Conservation (phyloP, 2,888 invertebrate species). For the Drosophila crucigera region DNA sequence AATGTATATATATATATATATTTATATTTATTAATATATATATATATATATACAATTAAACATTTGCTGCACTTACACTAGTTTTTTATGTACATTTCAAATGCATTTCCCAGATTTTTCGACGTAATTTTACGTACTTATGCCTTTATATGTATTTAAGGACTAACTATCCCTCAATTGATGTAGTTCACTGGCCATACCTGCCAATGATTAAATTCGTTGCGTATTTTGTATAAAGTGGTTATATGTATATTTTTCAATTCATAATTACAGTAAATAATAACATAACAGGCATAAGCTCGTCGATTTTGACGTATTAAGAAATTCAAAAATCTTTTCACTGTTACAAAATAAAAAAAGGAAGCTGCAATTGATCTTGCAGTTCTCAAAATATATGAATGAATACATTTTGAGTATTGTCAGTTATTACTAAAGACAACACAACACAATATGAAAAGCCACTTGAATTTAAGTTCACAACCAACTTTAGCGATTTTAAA, state of each 20-base stretch:
- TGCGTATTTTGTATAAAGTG: conserved; percentile 33
- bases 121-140: conserved; percentile 42
- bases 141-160: conserved; percentile 35
- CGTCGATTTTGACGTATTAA: conserved; percentile 25
- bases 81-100: conserved; percentile 47
- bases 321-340: background rate
- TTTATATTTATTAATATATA: conserved; percentile 16
- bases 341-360: background rate
- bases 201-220: conserved; percentile 35
- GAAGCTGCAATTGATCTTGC: conserved; percentile 1
- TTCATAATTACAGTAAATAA: conserved; percentile 13
- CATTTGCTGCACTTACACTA: conserved; percentile 54
- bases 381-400: conserved; percentile 6
- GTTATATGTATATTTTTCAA: conserved; percentile 18
- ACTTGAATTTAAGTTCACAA: conserved; percentile 26
- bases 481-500: conserved; percentile 10
- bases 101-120: conserved; percentile 43
- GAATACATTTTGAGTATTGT: conserved; percentile 12
- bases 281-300: conserved; percentile 18
- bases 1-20: conserved; percentile 22
- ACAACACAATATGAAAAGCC: conserved; percentile 14
- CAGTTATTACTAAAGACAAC: conserved; percentile 18
- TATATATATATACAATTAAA: conserved; percentile 25
- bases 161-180: conserved; percentile 15
- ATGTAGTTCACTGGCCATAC: conserved; percentile 24